Evolutionary conservation across 1,140 invertebrate species (phyloP), one percentile per base, ranked within the genome.

Genomic region (Manduca sexta): DNA sequence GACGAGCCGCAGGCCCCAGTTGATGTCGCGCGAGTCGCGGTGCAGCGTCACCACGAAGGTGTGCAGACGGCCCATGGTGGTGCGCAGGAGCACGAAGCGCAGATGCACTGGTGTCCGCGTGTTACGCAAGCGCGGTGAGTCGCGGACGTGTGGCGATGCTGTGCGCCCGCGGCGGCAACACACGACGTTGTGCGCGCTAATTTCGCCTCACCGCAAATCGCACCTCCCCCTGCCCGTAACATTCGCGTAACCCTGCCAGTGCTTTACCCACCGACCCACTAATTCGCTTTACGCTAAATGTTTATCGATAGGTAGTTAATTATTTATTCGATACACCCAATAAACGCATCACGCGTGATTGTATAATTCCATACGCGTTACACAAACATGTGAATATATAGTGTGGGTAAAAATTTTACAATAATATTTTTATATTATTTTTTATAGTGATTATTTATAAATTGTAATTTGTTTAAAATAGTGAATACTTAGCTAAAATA

Each of bases 1-100:
- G 55, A 95, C 94, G 49, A 98, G 89, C 58, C 96, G 91, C 67
- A 98, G 94, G 40, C 96, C 96, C 96, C 96, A 98, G 60, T 94
- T 93, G 60, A 91, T 92, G 60, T 89, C 88, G 55, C 89, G 89
- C 60, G 90, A 90, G 66, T 94, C 92, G 63, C 96, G 90, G 67
- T 89, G 89, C 68, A 97, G 89, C 43, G 90, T 90, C 58, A 96
- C 89, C 57, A 92, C 89, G 67, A 94, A 88, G 64, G 91, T 91
- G 66, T 93, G 91, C 68, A 89, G 85, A 79, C 90, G 92, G 73
- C 89, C 89, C 81, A 85, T 85, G 49, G 26, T 57, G 58, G 50
- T 46, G 49, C 31, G 56, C 52, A 52, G 62, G 60, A 67, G 18
- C 38, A 44, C 45, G 56, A 69, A 66, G 60, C 59, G 49, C 53